phyloP scores from a whole-genome alignment of 2,113 vertebrate species.

The Vidua chalybeata region DNA sequence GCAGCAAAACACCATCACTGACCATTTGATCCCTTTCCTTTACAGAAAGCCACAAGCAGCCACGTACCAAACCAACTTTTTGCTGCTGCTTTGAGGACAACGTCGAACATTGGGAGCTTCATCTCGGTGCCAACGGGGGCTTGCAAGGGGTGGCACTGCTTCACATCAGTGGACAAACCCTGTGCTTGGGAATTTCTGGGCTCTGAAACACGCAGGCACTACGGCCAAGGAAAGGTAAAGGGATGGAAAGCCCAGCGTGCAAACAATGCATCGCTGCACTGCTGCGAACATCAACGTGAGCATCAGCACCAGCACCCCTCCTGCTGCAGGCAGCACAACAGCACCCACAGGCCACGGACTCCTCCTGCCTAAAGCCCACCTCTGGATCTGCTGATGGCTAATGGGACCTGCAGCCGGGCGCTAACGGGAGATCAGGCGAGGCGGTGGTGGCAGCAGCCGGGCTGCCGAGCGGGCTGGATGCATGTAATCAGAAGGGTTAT shows the following conservation, averaged over 20 bases:
- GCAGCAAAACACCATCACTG: background rate
- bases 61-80: fast-evolving
- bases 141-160: background rate
- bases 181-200: fast-evolving
- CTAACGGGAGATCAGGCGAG: background rate
- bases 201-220: background rate
- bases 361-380: background rate
- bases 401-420: background rate
- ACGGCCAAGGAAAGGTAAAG: background rate
- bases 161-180: fast-evolving
- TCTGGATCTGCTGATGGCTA: background rate
- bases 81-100: background rate
- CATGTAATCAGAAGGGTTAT: slow-evolving; percentile 82
- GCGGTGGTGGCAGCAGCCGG: slow-evolving; percentile 17
- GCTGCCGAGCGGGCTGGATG: slow-evolving; percentile 68
- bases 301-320: background rate
- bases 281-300: fast-evolving
- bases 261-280: background rate
- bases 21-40: background rate
- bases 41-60: background rate
- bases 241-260: fast-evolving
- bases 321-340: fast-evolving
- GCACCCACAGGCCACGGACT: fast-evolving
- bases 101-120: background rate
- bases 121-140: fast-evolving